Evolutionary conservation across 2,888 invertebrate genomes (phyloP).

Genomic region (Rosalia funebris): DNA sequence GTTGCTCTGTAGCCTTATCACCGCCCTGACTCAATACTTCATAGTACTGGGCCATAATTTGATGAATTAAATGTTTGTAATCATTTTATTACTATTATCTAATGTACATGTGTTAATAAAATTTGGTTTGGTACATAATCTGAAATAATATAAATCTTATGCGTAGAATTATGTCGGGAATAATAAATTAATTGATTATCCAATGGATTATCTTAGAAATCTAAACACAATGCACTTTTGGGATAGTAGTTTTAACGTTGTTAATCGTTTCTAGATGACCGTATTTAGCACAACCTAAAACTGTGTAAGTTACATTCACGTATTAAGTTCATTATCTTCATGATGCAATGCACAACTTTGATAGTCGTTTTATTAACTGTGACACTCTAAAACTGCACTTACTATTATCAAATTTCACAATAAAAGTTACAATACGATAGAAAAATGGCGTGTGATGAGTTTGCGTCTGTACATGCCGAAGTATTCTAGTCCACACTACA

Average conservation of each 20-base stretch:
- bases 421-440: conserved; percentile 9
- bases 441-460: conserved; percentile 27
- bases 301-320: neutral
- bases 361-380: neutral
- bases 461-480: conserved; percentile 14
- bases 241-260: conserved; percentile 3
- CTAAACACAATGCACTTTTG: neutral
- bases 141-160: no score
- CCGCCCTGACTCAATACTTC: conserved; percentile 71
- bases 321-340: neutral
- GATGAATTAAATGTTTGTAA: conserved; percentile 28
- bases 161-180: no score
- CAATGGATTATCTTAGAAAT: no score
- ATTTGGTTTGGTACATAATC: neutral
- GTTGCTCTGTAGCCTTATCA: conserved; percentile 68
- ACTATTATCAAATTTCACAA: conserved; percentile 2
- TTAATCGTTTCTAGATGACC: conserved; percentile 6
- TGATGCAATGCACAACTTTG: neutral
- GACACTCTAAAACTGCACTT: neutral
- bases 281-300: conserved; percentile 9
- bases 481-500: no score
- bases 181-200: no score
- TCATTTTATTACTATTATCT: conserved; percentile 1
- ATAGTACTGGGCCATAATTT: conserved; percentile 76
- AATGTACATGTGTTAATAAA: neutral